Percentiles rank a stretch among this genome's conserved stretches.
Conservation (phyloP, 2,888 invertebrate genomes). For the Tolmerus cingulatus region DNA sequence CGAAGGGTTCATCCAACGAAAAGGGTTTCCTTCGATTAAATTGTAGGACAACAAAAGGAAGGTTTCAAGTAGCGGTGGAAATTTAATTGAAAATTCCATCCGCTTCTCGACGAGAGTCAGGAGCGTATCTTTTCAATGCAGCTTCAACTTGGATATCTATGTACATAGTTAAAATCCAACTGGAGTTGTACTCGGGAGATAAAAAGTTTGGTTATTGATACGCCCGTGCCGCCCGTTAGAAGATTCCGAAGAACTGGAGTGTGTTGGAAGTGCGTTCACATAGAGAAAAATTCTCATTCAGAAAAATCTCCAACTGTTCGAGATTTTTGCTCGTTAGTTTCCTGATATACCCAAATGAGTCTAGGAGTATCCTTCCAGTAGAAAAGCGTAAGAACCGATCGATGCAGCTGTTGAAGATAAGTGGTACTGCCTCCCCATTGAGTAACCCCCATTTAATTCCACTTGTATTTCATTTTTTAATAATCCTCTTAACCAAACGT, state of each 20-base stretch:
- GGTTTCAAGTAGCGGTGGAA: neutral
- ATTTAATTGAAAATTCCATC: neutral
- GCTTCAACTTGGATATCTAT: neutral
- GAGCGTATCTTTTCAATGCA: neutral
- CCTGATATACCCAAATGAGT: neutral
- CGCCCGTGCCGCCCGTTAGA: neutral
- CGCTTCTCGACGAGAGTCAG: neutral
- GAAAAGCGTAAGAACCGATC: neutral
- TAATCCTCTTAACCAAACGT: neutral
- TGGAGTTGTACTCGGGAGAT: neutral
- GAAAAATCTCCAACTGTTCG: neutral
- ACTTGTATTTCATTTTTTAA: neutral
- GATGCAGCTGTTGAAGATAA: neutral
- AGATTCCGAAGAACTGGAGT: neutral
- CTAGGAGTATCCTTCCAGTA: neutral
- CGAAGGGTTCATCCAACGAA: neutral
- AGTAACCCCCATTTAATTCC: neutral
- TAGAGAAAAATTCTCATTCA: neutral
- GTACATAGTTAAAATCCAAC: neutral
- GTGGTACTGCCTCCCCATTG: neutral
- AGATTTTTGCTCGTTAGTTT: neutral
- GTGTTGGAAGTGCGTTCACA: neutral
- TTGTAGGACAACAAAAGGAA: neutral
- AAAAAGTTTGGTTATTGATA: neutral
- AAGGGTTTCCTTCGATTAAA: neutral